A percentile compares a stretch with the other conserved stretches of the same genome.
Evolutionary conservation across 2,797 vertebrate genomes (phyloP).

Genomic region (Chelonia mydas): DNA sequence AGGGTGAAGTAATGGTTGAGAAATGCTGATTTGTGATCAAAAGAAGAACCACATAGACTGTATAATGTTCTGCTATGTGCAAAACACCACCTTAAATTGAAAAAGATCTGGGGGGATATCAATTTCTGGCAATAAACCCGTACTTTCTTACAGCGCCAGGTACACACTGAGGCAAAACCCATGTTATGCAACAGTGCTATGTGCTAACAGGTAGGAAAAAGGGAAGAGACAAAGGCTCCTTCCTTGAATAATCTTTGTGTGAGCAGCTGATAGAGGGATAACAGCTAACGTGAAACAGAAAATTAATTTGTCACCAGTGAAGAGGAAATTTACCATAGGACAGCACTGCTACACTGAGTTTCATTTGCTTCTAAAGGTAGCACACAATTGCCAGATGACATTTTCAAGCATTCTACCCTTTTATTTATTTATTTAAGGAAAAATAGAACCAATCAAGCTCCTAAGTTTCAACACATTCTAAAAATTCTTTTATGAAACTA

Average conservation of each 20-base stretch:
- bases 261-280: background rate
- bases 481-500: background rate
- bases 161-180: background rate
- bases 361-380: background rate
- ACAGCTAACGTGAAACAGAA: background rate
- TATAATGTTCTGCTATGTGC: background rate
- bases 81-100: background rate
- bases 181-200: background rate
- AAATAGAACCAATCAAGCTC: background rate
- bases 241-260: background rate
- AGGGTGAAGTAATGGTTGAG: background rate
- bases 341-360: background rate
- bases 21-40: background rate
- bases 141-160: background rate
- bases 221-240: background rate
- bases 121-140: background rate
- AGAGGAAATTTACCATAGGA: background rate
- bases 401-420: background rate
- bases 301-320: background rate
- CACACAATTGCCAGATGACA: fast-evolving
- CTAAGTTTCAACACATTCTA: fast-evolving
- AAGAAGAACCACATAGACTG: background rate
- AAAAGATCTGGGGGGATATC: background rate
- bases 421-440: background rate
- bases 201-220: background rate